Conservation (phyloP, 2,113 vertebrate genomes). For the Saccopteryx leptura region DNA sequence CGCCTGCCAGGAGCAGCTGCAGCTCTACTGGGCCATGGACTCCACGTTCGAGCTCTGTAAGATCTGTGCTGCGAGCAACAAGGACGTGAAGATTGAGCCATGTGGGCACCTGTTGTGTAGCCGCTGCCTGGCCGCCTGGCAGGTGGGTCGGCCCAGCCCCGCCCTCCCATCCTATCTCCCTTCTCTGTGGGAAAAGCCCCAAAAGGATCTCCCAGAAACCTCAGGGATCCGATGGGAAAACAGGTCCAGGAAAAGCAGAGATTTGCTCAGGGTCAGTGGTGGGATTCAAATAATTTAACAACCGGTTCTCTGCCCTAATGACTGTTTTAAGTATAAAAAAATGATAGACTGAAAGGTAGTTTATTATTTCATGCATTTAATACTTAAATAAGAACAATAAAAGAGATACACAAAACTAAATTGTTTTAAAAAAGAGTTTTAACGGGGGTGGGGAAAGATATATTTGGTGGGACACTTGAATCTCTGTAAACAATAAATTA, state of each 20-base stretch:
- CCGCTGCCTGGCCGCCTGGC: conserved; percentile 87
- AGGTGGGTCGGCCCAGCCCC: neutral
- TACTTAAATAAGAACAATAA: too few species aligned
- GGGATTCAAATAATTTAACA: too few species aligned
- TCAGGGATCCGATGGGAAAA: neutral
- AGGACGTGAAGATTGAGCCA: conserved; percentile 92
- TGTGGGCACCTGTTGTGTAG: conserved; percentile 94
- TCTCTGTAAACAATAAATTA: too few species aligned
- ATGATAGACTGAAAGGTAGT: too few species aligned
- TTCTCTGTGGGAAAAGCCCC: neutral
- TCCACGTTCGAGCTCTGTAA: conserved; percentile 95
- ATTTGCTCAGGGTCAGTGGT: neutral
- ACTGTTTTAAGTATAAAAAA: too few species aligned
- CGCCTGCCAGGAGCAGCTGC: conserved; percentile 91
- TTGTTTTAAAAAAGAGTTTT: too few species aligned
- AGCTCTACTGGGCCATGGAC: conserved; percentile 93
- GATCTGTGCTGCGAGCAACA: conserved; percentile 93
- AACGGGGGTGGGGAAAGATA: too few species aligned
- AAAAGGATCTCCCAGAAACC: accelerated
- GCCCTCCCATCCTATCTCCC: accelerated
- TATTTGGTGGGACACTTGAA: too few species aligned
- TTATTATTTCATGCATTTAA: too few species aligned
- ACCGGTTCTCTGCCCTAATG: too few species aligned
- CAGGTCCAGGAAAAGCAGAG: neutral
- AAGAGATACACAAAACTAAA: too few species aligned